Evolutionary conservation across 2,113 vertebrate species (phyloP), one percentile per base, ranked within the genome.

Genomic region (Platysternon megacephalum): DNA sequence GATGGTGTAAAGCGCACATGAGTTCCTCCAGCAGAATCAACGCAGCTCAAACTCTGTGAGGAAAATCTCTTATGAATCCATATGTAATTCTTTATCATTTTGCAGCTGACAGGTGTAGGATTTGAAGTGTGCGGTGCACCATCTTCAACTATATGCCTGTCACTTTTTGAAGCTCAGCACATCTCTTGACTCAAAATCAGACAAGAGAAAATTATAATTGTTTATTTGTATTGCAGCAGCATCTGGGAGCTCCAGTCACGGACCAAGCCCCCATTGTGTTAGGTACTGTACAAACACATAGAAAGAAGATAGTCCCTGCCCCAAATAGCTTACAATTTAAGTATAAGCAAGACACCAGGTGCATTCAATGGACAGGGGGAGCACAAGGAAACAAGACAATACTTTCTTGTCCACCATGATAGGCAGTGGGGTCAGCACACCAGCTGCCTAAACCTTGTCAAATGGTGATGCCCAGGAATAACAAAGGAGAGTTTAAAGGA

Each of bases 141-240:
- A n/a, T 79, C 10, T 78, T 88, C 82, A 86, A 39, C 12, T 89
- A 80, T 90, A 55, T 56, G 52, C 4, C 56, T 76, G 11, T 32
- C 74, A 78, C 21, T 39, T 78, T 78, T 46, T 46, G 42, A 78
- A 28, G 42, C 11, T 84, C 85, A 85, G 51, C 21, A 46, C 1
- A 91, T 91, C 24, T 91, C 28, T 16, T 89, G 28, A n/a, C 28
- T 95, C 82, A 85, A 56, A 94, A 93, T 88, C 82, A 65, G 65
- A 93, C 95, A 93, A 93, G 2, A 1, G 4, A 42, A 83, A 5
- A 9, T 19, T 90, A 88, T 61, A 2, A 78, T 78, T 95, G 86
- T n/a, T 81, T 51, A 0, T 82, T 86, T 84, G 6, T 68, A 89
- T 51, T 22, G 80, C 87, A 79, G 6, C 6, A 28, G 12, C 22